A percentile compares a stretch with the other conserved stretches of the same genome.
Evolutionary conservation across 2,888 invertebrate genomes (phyloP).

Genomic region (Autographa pulchrina): DNA sequence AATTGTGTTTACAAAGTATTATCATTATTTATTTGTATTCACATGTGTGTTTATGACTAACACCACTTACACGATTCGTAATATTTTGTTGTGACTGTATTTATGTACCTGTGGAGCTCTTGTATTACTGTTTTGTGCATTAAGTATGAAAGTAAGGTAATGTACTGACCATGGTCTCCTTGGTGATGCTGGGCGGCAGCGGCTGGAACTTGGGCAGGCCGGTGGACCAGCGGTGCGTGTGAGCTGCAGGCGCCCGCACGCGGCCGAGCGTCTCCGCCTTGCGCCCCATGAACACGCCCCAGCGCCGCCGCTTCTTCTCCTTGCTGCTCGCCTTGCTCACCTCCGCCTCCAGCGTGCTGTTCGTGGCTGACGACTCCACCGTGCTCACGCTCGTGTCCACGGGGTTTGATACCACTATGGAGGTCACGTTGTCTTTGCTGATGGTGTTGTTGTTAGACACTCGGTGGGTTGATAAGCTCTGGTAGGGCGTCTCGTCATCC

Average conservation of each 20-base stretch:
- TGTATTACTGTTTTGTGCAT: too few species aligned
- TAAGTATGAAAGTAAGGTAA: too few species aligned
- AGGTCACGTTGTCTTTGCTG: constrained; percentile 82
- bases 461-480: constrained; percentile 81
- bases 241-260: constrained; percentile 87
- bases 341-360: constrained; percentile 75
- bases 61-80: too few species aligned
- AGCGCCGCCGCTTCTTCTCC: constrained; percentile 91
- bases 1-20: too few species aligned
- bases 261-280: constrained; percentile 91
- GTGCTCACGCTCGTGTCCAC: constrained; percentile 60
- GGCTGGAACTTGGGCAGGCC: constrained; percentile 92
- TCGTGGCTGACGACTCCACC: constrained; percentile 70
- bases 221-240: constrained; percentile 92
- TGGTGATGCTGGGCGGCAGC: constrained; percentile 93
- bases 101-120: too few species aligned
- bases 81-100: too few species aligned
- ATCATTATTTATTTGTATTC: too few species aligned
- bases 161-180: constrained; percentile 92
- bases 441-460: constrained; percentile 69
- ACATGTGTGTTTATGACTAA: too few species aligned
- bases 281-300: constrained; percentile 92
- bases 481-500: constrained; percentile 84
- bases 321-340: constrained; percentile 80
- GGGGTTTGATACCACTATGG: constrained; percentile 75